These are phyloP conservation scores for Steatornis caripensis DNA, from an alignment of 2,113 vertebrate genomes.

Conservation along the genomic window DNA sequence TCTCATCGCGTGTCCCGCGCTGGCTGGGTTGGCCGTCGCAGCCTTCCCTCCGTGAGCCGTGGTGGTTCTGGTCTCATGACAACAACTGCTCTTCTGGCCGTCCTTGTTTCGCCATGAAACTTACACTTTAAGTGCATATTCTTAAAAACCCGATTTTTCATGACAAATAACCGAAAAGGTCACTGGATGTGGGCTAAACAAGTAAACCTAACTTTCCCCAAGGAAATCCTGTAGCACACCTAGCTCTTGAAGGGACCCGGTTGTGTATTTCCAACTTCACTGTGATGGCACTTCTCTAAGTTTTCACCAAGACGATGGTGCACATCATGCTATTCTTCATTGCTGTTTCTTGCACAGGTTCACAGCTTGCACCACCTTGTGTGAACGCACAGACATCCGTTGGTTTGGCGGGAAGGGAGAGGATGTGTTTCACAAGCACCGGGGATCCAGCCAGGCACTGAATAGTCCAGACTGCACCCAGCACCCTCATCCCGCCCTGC, in stretches of 20 bases:
- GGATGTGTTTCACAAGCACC: neutral
- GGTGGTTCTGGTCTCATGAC: neutral
- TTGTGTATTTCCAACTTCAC: neutral
- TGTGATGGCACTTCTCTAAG: neutral
- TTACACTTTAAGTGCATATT: neutral
- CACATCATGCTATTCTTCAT: neutral
- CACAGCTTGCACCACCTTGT: neutral
- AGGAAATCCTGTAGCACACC: neutral
- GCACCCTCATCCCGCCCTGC: neutral
- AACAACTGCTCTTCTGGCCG: neutral
- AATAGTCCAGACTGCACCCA: fast-evolving
- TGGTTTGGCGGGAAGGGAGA: neutral
- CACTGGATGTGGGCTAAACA: fast-evolving
- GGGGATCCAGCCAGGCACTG: neutral
- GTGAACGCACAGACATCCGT: fast-evolving
- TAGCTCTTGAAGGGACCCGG: fast-evolving
- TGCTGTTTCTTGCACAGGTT: neutral
- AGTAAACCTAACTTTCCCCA: neutral
- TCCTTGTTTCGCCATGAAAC: neutral
- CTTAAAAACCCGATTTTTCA: neutral
- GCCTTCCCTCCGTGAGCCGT: no score
- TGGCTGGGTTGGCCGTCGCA: neutral
- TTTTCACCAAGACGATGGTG: neutral
- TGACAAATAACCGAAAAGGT: neutral
- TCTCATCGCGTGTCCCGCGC: neutral